Evolutionary conservation across 2,888 invertebrate genomes (phyloP).

Genomic region (Trimorus sp.): DNA sequence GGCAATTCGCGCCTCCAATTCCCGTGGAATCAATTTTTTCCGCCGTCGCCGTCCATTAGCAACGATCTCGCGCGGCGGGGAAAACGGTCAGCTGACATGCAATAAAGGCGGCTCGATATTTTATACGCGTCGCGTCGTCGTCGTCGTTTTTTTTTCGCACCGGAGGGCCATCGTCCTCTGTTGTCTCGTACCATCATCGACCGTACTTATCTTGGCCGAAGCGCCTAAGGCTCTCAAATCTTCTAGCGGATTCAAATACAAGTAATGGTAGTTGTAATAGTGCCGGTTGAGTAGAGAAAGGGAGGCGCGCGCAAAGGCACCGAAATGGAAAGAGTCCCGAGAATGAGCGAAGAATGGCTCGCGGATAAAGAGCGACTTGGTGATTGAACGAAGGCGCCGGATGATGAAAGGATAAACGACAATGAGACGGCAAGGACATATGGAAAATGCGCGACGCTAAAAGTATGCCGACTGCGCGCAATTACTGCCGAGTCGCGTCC

Average conservation of each 20-base stretch:
- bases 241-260: slow-evolving; percentile 65
- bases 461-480: slow-evolving; percentile 54
- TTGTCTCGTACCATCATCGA: slow-evolving; percentile 68
- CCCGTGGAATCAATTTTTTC: no score
- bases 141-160: slow-evolving; percentile 43
- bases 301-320: slow-evolving; percentile 39
- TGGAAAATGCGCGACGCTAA: slow-evolving; percentile 64
- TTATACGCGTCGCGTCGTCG: neutral
- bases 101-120: no score
- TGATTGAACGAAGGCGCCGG: slow-evolving; percentile 63
- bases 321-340: slow-evolving; percentile 58
- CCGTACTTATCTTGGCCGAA: slow-evolving; percentile 67
- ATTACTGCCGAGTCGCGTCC: slow-evolving; percentile 64
- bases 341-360: slow-evolving; percentile 51
- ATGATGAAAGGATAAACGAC: slow-evolving; percentile 61
- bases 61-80: no score
- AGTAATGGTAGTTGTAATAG: slow-evolving; percentile 65
- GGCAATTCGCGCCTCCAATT: no score
- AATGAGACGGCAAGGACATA: slow-evolving; percentile 52
- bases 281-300: slow-evolving; percentile 60
- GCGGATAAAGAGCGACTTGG: slow-evolving; percentile 60
- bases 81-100: no score
- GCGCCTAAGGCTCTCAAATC: slow-evolving; percentile 67
- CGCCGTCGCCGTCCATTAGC: no score
- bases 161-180: slow-evolving; percentile 53